Conservation (phyloP, 2,113 vertebrate species). For the Atlantisia rogersi region DNA sequence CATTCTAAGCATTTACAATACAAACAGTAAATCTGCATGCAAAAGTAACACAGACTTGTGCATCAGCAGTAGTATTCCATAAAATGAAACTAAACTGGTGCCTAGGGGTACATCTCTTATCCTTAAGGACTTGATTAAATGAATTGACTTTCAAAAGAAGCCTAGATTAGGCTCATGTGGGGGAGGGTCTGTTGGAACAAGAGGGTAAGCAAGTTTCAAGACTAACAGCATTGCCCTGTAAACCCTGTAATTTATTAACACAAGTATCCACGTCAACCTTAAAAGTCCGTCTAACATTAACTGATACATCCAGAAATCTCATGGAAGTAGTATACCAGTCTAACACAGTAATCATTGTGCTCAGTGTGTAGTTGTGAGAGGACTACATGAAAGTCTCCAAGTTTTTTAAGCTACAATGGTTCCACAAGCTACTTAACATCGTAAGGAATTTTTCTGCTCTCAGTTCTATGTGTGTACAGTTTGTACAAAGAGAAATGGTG, state of each 20-base stretch:
- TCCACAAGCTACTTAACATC: neutral
- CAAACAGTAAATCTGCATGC: neutral
- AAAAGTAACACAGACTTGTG: neutral
- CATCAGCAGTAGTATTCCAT: neutral
- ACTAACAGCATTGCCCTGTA: neutral
- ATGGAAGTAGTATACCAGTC: neutral
- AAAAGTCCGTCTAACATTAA: neutral
- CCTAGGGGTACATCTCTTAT: neutral
- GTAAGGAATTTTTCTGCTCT: neutral
- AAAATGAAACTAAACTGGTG: neutral
- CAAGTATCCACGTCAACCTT: neutral
- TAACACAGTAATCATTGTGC: neutral
- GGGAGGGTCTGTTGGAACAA: neutral
- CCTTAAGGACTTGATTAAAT: neutral
- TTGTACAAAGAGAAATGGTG: neutral
- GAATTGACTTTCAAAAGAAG: neutral
- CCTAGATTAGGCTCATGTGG: neutral
- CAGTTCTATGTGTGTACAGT: neutral
- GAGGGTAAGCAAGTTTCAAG: neutral
- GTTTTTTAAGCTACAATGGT: neutral
- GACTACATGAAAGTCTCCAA: neutral
- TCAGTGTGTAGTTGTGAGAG: neutral
- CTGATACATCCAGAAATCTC: neutral
- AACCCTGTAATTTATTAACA: neutral
- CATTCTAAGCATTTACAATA: neutral